Base-by-base conservation (phyloP, 2,888 invertebrate species). In the Xiphydria camelus region DNA sequence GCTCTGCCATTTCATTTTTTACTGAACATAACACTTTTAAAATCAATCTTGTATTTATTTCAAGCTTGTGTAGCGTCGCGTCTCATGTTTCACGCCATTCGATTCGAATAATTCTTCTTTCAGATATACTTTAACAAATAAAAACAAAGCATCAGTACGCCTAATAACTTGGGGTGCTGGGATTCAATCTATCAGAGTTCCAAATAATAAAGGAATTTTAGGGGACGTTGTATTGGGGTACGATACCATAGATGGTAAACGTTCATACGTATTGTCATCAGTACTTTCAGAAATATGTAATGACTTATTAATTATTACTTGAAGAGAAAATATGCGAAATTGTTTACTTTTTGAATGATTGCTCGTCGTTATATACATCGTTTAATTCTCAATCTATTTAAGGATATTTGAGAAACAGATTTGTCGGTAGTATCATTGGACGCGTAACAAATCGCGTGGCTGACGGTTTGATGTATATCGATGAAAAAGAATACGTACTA, bases 361-460 rank as follows among this genome's bases (percentile, higher is more conserved):
- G n/a, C n/a, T n/a, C n/a, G n/a, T n/a, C n/a, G n/a, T n/a, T n/a
- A n/a, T n/a, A n/a, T n/a, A n/a, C n/a, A n/a, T n/a, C n/a, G n/a
- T n/a, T n/a, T n/a, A n/a, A n/a, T n/a, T n/a, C n/a, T n/a, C n/a
- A n/a, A n/a, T n/a, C n/a, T n/a, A n/a, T n/a, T n/a, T n/a, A 45
- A 78, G 78, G 76, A 10, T 78, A 78, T 58, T 58, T 67, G 45
- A 54, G 66, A 41, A 76, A 76, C 45, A 76, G 77, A 21, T 82
- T 80, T 57, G 77, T 83, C 50, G 84, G 84, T 15, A 77, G 79
- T 1, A 69, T 80, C 7, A 72, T 83, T 43, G 84, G 83, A 1
- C 73, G 82, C 19, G 76, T 80, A 31, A 79, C 77, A 1, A 81
- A 81, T 62, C 69, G 76, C 36, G 74, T 81, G 40, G 72, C 69